Conservation (phyloP, 1,140 invertebrate species). For the Portunus trituberculatus region DNA sequence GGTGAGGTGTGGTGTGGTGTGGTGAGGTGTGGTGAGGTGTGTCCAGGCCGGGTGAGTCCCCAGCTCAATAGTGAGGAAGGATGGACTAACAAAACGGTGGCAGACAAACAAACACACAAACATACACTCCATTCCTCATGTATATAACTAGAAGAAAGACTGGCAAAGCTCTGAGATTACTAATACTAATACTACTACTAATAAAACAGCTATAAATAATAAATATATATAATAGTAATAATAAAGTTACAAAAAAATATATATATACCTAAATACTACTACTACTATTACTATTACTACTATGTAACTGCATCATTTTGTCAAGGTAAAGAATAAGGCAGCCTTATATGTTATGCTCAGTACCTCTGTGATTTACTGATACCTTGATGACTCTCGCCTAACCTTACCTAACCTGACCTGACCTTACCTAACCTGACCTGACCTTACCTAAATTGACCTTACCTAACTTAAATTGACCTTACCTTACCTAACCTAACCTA, state of each 20-base stretch:
- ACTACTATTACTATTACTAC: background rate
- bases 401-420: background rate
- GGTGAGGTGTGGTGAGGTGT: no score
- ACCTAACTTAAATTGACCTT: no score
- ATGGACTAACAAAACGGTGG: background rate
- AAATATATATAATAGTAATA: background rate
- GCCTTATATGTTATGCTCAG: conserved; percentile 70
- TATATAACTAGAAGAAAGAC: background rate
- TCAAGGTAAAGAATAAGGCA: conserved; percentile 66
- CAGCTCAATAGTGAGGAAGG: background rate
- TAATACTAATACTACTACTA: background rate
- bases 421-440: background rate
- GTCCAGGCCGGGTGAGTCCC: background rate
- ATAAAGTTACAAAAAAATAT: background rate
- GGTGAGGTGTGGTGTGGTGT: no score
- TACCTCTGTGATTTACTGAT: conserved; percentile 71
- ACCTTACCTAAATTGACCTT: no score
- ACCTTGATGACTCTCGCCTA: conserved; percentile 61
- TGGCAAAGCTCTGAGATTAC: background rate
- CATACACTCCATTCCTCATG: background rate
- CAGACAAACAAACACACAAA: background rate
- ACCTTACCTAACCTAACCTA: background rate
- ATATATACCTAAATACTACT: background rate
- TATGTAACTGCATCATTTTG: background rate
- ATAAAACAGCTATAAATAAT: background rate